Percentiles rank a stretch among this genome's conserved stretches.
phyloP scores from a whole-genome alignment of 2,113 vertebrate genomes.

The Cairina moschata region DNA sequence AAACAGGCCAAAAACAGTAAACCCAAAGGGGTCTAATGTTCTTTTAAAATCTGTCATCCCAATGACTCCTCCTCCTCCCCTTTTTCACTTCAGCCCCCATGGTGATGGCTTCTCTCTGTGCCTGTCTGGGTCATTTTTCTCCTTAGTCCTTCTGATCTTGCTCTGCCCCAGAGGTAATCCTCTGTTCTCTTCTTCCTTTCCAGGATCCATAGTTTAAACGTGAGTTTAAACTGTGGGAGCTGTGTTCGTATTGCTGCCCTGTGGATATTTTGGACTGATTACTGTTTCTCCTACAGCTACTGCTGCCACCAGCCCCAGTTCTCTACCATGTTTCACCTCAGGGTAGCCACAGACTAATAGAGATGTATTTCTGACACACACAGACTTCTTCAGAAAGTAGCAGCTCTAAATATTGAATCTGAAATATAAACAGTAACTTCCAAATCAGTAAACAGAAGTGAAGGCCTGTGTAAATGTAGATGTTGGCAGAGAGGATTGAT shows the following conservation, averaged over 20 bases:
- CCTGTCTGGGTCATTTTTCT: neutral
- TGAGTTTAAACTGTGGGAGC: neutral
- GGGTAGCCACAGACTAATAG: neutral
- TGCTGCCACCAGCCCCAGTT: neutral
- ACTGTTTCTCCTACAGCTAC: neutral
- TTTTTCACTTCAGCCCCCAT: accelerated
- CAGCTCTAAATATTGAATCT: neutral
- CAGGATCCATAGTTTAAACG: neutral
- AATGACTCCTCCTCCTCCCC: accelerated
- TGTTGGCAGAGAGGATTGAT: neutral
- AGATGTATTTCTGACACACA: neutral
- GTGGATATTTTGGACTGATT: neutral
- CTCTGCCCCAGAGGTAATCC: no score
- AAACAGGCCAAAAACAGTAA: neutral
- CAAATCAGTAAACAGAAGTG: neutral
- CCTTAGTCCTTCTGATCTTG: no score
- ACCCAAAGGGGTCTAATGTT: neutral
- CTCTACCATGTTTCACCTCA: accelerated
- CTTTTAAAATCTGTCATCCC: neutral
- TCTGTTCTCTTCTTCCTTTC: neutral
- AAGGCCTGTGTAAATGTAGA: neutral
- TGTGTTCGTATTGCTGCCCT: neutral
- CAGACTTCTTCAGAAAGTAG: neutral
- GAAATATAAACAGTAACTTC: neutral
- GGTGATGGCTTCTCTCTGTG: neutral